phyloP scores from a whole-genome alignment of 2,113 vertebrate genomes.

The Lophius piscatorius region DNA sequence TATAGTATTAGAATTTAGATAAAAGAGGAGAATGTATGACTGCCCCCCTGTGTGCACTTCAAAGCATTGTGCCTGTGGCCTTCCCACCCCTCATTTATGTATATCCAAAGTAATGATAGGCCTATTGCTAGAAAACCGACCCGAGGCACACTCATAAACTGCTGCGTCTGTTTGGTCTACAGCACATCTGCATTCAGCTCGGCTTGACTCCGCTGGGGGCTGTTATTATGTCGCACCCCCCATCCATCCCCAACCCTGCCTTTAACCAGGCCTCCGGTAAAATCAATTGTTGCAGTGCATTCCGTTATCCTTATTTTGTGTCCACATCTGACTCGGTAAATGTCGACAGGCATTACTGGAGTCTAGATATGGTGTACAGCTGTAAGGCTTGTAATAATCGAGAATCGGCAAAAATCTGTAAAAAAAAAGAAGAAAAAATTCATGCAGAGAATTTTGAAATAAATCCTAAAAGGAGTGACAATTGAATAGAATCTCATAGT shows the following conservation, averaged over 20 bases:
- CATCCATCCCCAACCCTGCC: too few species aligned
- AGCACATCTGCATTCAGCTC: constrained; percentile 53
- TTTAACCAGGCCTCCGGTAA: constrained; percentile 24
- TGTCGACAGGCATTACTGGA: neutral
- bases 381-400: too few species aligned
- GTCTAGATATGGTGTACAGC: constrained; percentile 2
- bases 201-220: constrained; percentile 24
- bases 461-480: too few species aligned
- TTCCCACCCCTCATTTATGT: constrained; percentile 19
- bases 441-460: too few species aligned
- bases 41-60: constrained; percentile 30
- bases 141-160: constrained; percentile 46
- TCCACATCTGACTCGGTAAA: constrained; percentile 26
- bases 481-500: too few species aligned
- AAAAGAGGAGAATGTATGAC: constrained; percentile 36
- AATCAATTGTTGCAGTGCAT: constrained; percentile 33
- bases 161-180: constrained; percentile 29
- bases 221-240: constrained; percentile 37
- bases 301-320: constrained; percentile 35
- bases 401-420: too few species aligned
- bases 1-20: constrained; percentile 12
- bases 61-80: constrained; percentile 47
- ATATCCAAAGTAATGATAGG: constrained; percentile 44
- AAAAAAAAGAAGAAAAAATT: too few species aligned
- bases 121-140: constrained; percentile 25